Base-by-base conservation (phyloP, 92 coral and sea anemone species). In the Epizoanthus fatuus region DNA sequence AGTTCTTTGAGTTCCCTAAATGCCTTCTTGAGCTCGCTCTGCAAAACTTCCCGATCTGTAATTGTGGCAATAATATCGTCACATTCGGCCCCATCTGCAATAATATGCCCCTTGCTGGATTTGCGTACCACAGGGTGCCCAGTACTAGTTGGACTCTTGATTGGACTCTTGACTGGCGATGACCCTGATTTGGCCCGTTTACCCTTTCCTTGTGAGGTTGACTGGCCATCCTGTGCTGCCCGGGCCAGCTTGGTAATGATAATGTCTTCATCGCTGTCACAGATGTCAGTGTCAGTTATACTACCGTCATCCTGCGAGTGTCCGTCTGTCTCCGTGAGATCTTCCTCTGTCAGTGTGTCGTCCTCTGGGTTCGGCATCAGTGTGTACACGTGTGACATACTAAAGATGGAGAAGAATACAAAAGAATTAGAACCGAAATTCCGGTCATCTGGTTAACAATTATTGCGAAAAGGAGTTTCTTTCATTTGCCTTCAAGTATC, bases 231-330 rank as follows among this genome's bases (percentile, higher is more conserved):
- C 39, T 80, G 87, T 14, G 91, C 90, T 3, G 89, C 92, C 32
- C 95, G 91, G 7, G 98, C 98, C 71, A 94, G 91, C 66, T 90
- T 94, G 11, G 98, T 94, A 32, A 94, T 94, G 42, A 92, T 64
- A 59, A 94, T 94, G 29, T 89, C 92, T 69, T 94, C 95, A 58
- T 94, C 98, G 47, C 95, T 93, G 82, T 94, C 98, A 62, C 91
- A 86, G 47, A 86, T 89, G n/a, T 86, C 95, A 13, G 93, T 92
- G 88, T 90, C 91, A 12, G 95, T 87, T 59, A 45, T 56, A 44
- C 82, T 77, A 19, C 93, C 98, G 5, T 93, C 93, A 69, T 92
- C 72, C 32, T 91, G 91, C 40, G 91, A 93, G 32, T 94, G 92
- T 25, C 87, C 96, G 60, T 91, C 88, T 7, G 87, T 95, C 59